Evolutionary conservation across 2,113 vertebrate species (phyloP).

Genomic region (Anolis carolinensis): DNA sequence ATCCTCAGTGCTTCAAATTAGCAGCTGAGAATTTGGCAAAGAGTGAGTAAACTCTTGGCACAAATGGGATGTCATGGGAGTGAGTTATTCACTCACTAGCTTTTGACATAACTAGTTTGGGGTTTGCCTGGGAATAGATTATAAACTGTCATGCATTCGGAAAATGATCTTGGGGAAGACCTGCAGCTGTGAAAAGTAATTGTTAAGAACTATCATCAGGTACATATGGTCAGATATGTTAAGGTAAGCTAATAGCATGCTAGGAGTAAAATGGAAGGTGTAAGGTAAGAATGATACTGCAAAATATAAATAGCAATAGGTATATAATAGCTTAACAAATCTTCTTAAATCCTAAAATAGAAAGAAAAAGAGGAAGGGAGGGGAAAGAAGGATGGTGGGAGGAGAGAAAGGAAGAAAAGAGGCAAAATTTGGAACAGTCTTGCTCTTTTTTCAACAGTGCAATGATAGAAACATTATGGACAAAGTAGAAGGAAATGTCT

Average conservation of each 20-base stretch:
- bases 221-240: slow-evolving; percentile 61
- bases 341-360: too few species aligned
- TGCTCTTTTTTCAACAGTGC: slow-evolving; percentile 9
- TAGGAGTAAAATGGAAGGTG: slow-evolving; percentile 64
- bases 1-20: background rate
- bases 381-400: background rate
- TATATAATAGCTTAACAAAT: slow-evolving; percentile 15
- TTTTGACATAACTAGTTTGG: slow-evolving; percentile 22
- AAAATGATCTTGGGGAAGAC: slow-evolving; percentile 59
- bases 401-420: too few species aligned
- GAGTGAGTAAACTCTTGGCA: slow-evolving; percentile 8
- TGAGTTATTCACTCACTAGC: slow-evolving; percentile 31
- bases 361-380: too few species aligned
- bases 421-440: too few species aligned
- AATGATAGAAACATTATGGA: slow-evolving; percentile 23
- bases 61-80: slow-evolving; percentile 6
- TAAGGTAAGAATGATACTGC: slow-evolving; percentile 48
- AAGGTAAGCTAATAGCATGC: slow-evolving; percentile 52
- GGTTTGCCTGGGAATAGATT: slow-evolving; percentile 43
- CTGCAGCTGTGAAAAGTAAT: slow-evolving; percentile 70
- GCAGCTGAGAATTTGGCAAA: background rate
- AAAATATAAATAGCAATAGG: slow-evolving; percentile 35
- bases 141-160: slow-evolving; percentile 42
- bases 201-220: slow-evolving; percentile 65
- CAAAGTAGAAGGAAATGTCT: too few species aligned